Evolutionary conservation across 1,140 invertebrate species (phyloP).

Genomic region (Aporrectodea caliginosa): DNA sequence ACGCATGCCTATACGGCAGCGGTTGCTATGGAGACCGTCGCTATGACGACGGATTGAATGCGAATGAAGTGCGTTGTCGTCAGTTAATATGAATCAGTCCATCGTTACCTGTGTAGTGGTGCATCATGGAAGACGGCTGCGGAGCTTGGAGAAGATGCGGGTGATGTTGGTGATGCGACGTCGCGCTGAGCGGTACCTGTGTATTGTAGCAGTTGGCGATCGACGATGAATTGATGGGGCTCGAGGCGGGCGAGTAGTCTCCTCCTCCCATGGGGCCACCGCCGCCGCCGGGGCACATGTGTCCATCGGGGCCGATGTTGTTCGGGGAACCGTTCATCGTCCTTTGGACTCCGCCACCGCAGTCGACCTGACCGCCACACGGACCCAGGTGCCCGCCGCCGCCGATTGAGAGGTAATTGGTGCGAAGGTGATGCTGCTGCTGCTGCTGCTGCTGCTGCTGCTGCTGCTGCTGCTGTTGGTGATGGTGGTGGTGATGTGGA

Average conservation of each 20-base stretch:
- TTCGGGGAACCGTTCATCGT: not conserved
- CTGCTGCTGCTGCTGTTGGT: not conserved
- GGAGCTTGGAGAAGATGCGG: not conserved
- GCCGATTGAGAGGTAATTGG: not conserved
- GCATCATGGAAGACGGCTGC: not conserved
- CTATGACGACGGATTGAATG: not conserved
- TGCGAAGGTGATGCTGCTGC: not conserved
- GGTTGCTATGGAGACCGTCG: not conserved
- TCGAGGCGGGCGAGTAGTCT: not conserved
- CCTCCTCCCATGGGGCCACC: not conserved
- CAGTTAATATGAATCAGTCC: not conserved
- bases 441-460: not conserved
- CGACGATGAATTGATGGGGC: constrained; percentile 4
- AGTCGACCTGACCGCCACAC: not conserved
- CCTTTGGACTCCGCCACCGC: not conserved
- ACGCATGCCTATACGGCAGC: not conserved
- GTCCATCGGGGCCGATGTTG: not conserved
- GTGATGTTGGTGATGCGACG: constrained; percentile 12
- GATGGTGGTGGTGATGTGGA: not conserved
- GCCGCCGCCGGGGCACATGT: not conserved
- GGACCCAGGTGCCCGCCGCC: too few relatives aligned
- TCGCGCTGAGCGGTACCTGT: not conserved
- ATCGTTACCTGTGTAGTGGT: not conserved
- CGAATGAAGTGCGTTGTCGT: not conserved
- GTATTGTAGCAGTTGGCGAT: constrained; percentile 4